A percentile compares a stretch with the other conserved stretches of the same genome.
Conservation (phyloP, 1,140 invertebrate genomes). For the Pantala flavescens region DNA sequence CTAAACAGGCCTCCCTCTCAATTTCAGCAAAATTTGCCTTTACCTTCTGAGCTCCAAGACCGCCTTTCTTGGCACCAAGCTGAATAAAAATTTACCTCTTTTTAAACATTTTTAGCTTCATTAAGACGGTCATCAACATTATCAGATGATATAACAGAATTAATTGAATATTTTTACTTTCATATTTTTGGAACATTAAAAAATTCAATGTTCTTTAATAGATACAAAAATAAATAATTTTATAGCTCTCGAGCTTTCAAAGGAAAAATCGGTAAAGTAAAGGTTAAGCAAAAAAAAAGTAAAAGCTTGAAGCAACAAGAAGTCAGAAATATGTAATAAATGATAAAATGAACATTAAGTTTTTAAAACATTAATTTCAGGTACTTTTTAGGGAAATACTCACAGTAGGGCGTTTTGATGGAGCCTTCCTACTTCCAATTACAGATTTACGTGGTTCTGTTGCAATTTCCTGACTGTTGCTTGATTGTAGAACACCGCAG, state of each 20-base stretch:
- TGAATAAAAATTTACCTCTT: conserved; percentile 30
- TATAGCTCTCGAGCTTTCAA: too few relatives aligned
- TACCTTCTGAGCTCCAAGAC: conserved; percentile 93
- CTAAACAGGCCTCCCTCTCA: conserved; percentile 74
- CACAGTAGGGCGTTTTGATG: conserved; percentile 27
- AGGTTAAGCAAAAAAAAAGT: too few relatives aligned
- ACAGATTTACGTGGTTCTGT: conserved; percentile 52
- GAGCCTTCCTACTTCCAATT: conserved; percentile 54
- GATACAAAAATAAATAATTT: too few relatives aligned
- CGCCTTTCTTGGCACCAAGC: conserved; percentile 76
- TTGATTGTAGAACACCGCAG: conserved; percentile 24
- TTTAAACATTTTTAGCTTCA: neutral
- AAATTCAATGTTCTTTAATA: too few relatives aligned
- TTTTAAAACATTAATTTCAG: too few relatives aligned
- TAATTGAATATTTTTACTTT: too few relatives aligned
- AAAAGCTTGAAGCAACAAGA: too few relatives aligned
- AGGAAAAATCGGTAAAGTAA: too few relatives aligned
- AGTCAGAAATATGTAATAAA: too few relatives aligned
- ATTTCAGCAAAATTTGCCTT: conserved; percentile 93
- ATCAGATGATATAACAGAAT: neutral
- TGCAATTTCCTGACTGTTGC: neutral
- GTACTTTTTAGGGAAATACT: neutral
- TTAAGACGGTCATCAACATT: neutral
- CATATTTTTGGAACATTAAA: too few relatives aligned
- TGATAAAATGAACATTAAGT: too few relatives aligned